Conservation (phyloP, 2,113 vertebrate genomes). For the Nothocercus julius region DNA sequence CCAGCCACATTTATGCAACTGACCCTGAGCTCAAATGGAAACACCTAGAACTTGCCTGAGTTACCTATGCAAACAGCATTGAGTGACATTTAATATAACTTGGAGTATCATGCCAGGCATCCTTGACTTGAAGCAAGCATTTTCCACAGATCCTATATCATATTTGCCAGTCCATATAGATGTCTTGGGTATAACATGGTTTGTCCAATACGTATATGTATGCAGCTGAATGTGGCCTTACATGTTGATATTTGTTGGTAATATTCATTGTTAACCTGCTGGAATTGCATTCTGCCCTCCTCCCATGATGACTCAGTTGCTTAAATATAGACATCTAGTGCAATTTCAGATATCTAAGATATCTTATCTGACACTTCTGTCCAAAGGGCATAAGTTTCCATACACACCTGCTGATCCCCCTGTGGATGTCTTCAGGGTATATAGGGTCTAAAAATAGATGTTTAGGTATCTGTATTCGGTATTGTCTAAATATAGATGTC, state of each 20-base stretch:
- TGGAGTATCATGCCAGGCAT: not conserved
- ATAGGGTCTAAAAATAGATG: not conserved
- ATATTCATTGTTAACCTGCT: not conserved
- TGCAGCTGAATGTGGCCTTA: not conserved
- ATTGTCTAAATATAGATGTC: not conserved
- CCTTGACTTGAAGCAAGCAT: not conserved
- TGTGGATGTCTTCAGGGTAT: not conserved
- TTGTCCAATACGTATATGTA: not conserved
- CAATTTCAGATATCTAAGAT: not conserved
- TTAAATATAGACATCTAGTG: not conserved
- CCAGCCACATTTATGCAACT: not conserved
- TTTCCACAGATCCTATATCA: not conserved
- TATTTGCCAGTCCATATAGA: not conserved
- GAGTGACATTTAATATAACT: not conserved
- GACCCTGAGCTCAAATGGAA: not conserved
- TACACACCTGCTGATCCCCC: not conserved
- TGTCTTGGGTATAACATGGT: not conserved
- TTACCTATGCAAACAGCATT: not conserved
- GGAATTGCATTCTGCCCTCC: rapidly evolving
- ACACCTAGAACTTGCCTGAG: not conserved
- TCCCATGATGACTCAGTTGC: not conserved
- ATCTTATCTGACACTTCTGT: not conserved
- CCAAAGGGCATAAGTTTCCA: not conserved
- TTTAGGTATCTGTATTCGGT: not conserved
- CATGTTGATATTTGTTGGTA: not conserved